phyloP scores from a whole-genome alignment of 1,140 invertebrate genomes.

The Papilio polyxenes region DNA sequence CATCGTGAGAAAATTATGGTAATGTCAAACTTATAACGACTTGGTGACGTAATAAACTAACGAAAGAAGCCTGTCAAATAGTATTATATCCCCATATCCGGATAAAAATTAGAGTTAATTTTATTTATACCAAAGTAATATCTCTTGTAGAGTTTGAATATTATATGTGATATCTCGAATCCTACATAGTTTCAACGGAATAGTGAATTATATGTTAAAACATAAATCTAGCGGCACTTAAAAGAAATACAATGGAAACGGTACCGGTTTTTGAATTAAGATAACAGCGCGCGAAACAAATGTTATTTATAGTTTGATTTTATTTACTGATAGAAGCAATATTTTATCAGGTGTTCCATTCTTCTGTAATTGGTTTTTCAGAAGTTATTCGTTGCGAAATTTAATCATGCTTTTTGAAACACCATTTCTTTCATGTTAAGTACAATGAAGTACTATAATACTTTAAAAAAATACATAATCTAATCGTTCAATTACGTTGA shows the following conservation, averaged over 20 bases:
- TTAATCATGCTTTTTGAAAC: slow-evolving; percentile 20
- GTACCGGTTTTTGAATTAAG: slow-evolving; percentile 30
- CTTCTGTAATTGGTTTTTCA: slow-evolving; percentile 19
- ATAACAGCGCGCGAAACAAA: slow-evolving; percentile 19
- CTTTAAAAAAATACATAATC: too few species aligned
- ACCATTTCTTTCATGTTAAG: neutral
- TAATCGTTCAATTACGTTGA: too few species aligned
- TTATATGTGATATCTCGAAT: neutral
- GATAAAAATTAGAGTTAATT: neutral
- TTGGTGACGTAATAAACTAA: neutral
- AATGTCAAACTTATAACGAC: neutral
- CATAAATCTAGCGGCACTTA: slow-evolving; percentile 12
- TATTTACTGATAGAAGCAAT: slow-evolving; percentile 8
- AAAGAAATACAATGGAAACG: slow-evolving; percentile 28
- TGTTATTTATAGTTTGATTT: slow-evolving; percentile 30
- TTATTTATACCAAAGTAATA: neutral
- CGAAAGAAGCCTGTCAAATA: neutral
- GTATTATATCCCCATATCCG: neutral
- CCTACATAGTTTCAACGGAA: neutral
- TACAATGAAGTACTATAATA: too few species aligned
- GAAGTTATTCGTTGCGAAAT: neutral
- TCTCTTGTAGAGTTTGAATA: neutral
- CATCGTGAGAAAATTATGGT: neutral
- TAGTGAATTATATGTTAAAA: slow-evolving; percentile 1
- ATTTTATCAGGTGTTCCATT: slow-evolving; percentile 31